phyloP scores from a whole-genome alignment of 2,888 invertebrate genomes.

The Meiosimyza decipiens region DNA sequence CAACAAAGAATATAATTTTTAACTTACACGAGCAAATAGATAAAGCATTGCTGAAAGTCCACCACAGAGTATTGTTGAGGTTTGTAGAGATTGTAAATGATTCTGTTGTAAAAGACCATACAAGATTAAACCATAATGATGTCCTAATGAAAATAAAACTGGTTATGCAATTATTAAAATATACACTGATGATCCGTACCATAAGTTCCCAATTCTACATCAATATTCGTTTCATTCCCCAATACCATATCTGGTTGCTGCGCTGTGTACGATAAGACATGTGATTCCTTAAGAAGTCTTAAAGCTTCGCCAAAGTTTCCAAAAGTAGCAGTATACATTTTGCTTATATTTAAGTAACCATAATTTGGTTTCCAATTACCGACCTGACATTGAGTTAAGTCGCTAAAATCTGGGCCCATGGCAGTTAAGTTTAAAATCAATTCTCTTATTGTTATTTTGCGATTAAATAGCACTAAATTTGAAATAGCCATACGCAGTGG shows the following conservation, averaged over 20 bases:
- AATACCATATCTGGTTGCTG: constrained; percentile 71
- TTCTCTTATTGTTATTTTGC: constrained; percentile 52
- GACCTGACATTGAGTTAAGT: constrained; percentile 63
- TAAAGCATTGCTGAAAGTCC: constrained; percentile 75
- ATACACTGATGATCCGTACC: constrained; percentile 38
- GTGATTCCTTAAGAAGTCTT: constrained; percentile 72
- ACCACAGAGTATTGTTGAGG: constrained; percentile 67
- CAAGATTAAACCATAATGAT: constrained; percentile 57
- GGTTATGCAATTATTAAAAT: background rate
- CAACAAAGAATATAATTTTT: background rate
- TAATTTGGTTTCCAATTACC: constrained; percentile 64
- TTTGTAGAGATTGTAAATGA: constrained; percentile 59
- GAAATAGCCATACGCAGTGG: constrained; percentile 58
- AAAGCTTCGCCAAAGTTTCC: constrained; percentile 62
- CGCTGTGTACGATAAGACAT: constrained; percentile 73
- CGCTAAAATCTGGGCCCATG: constrained; percentile 65
- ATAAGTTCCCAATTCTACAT: constrained; percentile 49
- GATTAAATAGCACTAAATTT: constrained; percentile 63
- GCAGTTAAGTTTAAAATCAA: constrained; percentile 61
- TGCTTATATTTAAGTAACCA: constrained; percentile 58
- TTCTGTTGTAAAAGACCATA: constrained; percentile 59
- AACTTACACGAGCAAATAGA: constrained; percentile 74
- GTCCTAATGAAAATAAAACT: constrained; percentile 43
- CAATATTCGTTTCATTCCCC: constrained; percentile 52
- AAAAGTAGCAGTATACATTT: constrained; percentile 53